A percentile compares a stretch with the other conserved stretches of the same genome.
Evolutionary conservation across 2,888 invertebrate species (phyloP).

Genomic region (Druceiella hillmani): DNA sequence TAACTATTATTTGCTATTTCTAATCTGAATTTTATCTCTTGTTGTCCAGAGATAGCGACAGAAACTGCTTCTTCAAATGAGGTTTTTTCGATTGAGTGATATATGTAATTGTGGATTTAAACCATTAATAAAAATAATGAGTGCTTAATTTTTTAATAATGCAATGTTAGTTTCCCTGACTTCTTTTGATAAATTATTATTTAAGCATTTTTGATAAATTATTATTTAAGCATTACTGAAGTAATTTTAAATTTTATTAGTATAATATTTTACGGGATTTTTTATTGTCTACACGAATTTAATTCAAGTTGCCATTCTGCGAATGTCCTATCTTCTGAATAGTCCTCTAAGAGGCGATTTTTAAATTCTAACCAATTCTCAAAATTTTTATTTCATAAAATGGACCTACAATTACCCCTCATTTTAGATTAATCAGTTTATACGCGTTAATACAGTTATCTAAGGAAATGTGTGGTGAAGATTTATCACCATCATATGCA

Average conservation of each 20-base stretch:
- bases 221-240: too few relatives aligned
- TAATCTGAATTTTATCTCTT: constrained; percentile 23
- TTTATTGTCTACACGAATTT: constrained; percentile 25
- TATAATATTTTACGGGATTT: constrained; percentile 24
- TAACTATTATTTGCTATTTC: constrained; percentile 12
- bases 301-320: constrained; percentile 28
- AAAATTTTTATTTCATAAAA: constrained; percentile 22
- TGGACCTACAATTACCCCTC: constrained; percentile 20
- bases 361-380: constrained; percentile 20
- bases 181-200: constrained; percentile 15
- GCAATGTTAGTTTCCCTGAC: constrained; percentile 22
- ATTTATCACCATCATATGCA: constrained; percentile 7
- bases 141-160: constrained; percentile 26
- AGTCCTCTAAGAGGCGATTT: constrained; percentile 17
- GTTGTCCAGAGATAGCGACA: constrained; percentile 25
- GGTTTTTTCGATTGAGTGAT: constrained; percentile 28
- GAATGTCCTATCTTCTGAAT: constrained; percentile 23
- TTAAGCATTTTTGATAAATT: constrained; percentile 25
- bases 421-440: constrained; percentile 18
- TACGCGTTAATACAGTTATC: constrained; percentile 7
- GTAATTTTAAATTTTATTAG: constrained; percentile 26
- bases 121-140: constrained; percentile 27
- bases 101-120: constrained; percentile 26
- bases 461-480: constrained; percentile 1
- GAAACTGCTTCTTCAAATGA: constrained; percentile 27